Conservation (phyloP, 2,888 invertebrate species). For the Ischnura elegans region DNA sequence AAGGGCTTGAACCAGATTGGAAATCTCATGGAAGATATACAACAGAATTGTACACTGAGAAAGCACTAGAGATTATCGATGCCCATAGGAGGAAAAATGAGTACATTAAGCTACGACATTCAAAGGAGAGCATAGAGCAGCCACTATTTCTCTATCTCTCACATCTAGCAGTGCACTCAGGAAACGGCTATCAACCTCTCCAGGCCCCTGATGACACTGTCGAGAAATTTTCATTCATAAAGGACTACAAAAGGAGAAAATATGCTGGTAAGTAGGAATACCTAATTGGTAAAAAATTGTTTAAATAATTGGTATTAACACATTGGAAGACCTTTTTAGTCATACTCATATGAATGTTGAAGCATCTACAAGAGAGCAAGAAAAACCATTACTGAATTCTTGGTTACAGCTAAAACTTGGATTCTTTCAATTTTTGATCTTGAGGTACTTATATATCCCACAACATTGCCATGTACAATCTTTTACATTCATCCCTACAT, state of each 20-base stretch:
- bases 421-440: no score
- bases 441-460: no score
- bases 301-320: no score
- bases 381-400: no score
- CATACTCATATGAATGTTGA: no score
- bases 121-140: constrained; percentile 76
- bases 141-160: constrained; percentile 86
- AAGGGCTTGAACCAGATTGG: constrained; percentile 81
- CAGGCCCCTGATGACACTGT: constrained; percentile 88
- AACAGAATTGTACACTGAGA: constrained; percentile 83
- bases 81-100: constrained; percentile 75
- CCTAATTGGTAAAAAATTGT: not conserved
- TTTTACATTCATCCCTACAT: no score
- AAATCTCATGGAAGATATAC: constrained; percentile 82
- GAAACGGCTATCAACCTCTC: constrained; percentile 82
- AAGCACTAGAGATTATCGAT: constrained; percentile 82
- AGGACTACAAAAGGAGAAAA: constrained; percentile 83
- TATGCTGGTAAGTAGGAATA: constrained; percentile 82
- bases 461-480: no score
- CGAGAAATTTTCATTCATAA: constrained; percentile 84
- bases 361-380: no score
- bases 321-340: no score
- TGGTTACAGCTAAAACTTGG: no score
- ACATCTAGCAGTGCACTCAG: constrained; percentile 85
- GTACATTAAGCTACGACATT: not conserved